Base-by-base conservation (phyloP, 2,888 invertebrate species). In the Lingula anatina region DNA sequence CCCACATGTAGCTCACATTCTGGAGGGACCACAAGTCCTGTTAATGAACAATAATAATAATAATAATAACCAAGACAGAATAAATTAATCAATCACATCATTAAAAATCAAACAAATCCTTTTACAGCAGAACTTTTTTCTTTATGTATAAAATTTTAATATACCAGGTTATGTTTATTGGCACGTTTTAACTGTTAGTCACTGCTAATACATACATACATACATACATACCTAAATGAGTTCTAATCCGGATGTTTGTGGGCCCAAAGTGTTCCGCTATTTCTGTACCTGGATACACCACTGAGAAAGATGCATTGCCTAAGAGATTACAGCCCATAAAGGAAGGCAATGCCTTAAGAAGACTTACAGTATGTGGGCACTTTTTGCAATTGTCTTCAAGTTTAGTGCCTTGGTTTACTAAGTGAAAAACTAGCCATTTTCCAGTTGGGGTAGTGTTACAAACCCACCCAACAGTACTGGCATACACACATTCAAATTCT, bases 241-340 rank as follows among this genome's bases (percentile, higher is more conserved):
- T 71, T 36, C 75, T 55, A 2, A 73, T 53, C 46, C 73, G 54
- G 26, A 65, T 59, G 53, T 75, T 75, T 26, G 68, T 68, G 27
- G 74, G 68, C 20, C 75, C 75, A 60, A 62, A 70, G 50, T 74
- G 75, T 40, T 62, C 59, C 1, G 57, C 46, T 18, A 74, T 66
- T 3, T 43, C 39, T 1, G 73, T 75, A 3, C 62, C 62, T 38
- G 73, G 68, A 18, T 64, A 53, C n/a, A 73, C 50, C 2, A 72
- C 64, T 5, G 75, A 75, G 51, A 73, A 74, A 7, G 66, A 55
- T 15, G 64, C 70, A 61, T 73, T 70, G 26, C 70, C 70, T 60
- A 75, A 75, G n/a, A 71, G 51, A 55, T 61, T 66, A 7, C 56
- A 53, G 12, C 28, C 49, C 68, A 74, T 68, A n/a, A 62, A 48